Evolutionary conservation across 2,797 vertebrate genomes (phyloP).

Genomic region (Siniperca scherzeri): DNA sequence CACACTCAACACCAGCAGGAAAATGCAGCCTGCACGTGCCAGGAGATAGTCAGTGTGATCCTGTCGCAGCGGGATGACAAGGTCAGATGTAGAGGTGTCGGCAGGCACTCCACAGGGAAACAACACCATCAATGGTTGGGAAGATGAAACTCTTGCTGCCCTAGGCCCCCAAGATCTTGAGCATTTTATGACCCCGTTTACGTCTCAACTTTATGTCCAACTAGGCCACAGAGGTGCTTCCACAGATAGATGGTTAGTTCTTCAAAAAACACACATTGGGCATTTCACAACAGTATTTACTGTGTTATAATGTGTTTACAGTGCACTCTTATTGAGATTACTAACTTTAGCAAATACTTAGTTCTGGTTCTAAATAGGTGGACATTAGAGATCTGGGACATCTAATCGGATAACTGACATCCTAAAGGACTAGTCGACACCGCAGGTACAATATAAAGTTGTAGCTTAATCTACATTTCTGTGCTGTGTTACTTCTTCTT

Average conservation of each 20-base stretch:
- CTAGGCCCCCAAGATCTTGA: slow-evolving; percentile 50
- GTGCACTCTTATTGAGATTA: background rate
- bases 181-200: slow-evolving; percentile 44
- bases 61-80: slow-evolving; percentile 65
- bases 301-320: background rate
- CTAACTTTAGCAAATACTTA: background rate
- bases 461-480: slow-evolving; percentile 7
- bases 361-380: background rate
- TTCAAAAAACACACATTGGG: slow-evolving; percentile 9
- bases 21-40: slow-evolving; percentile 44
- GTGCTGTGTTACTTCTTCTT: background rate
- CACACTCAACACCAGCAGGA: slow-evolving; percentile 28
- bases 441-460: background rate
- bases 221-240: slow-evolving; percentile 19
- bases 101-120: slow-evolving; percentile 63
- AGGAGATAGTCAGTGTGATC: slow-evolving; percentile 45
- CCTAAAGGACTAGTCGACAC: background rate
- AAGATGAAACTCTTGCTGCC: slow-evolving; percentile 70
- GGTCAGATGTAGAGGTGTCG: slow-evolving; percentile 70
- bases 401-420: background rate
- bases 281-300: background rate
- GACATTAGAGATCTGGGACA: background rate
- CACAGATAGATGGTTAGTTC: background rate
- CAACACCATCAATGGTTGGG: slow-evolving; percentile 62
- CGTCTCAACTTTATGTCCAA: slow-evolving; percentile 41